Conservation (phyloP, 37 sponge, comb jelly and placozoan genomes). For the Oopsacas minuta region DNA sequence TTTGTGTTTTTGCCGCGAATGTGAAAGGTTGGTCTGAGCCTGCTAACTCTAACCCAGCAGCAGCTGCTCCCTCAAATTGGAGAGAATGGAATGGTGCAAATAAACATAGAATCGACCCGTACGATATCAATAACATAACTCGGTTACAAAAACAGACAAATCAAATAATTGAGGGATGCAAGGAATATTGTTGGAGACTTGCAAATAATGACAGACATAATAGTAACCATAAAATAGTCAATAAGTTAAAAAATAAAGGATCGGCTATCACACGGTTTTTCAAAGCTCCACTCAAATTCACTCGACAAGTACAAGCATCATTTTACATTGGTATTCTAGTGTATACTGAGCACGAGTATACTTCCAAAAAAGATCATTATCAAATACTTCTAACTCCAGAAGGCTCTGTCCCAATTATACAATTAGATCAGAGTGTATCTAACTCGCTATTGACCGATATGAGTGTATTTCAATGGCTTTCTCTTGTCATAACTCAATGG, state of each 20-base stretch:
- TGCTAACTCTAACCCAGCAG: conserved; percentile 28
- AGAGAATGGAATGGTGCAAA: neutral
- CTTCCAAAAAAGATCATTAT: neutral
- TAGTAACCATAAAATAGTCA: neutral
- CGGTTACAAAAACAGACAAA: neutral
- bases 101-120: neutral
- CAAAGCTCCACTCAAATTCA: neutral
- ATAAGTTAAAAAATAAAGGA: neutral
- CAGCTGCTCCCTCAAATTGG: conserved; percentile 58
- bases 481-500: neutral
- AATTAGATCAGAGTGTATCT: neutral
- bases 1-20: conserved; percentile 76
- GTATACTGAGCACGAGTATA: neutral
- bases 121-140: neutral
- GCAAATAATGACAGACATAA: neutral
- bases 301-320: conserved; percentile 9
- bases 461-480: neutral
- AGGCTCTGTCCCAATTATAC: conserved; percentile 1
- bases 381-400: conserved; percentile 4
- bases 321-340: neutral
- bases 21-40: conserved; percentile 70
- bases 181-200: neutral
- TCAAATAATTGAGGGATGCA: neutral
- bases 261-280: neutral
- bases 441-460: neutral